Evolutionary conservation across 2,113 vertebrate species (phyloP).

Genomic region (Struthio camelus): DNA sequence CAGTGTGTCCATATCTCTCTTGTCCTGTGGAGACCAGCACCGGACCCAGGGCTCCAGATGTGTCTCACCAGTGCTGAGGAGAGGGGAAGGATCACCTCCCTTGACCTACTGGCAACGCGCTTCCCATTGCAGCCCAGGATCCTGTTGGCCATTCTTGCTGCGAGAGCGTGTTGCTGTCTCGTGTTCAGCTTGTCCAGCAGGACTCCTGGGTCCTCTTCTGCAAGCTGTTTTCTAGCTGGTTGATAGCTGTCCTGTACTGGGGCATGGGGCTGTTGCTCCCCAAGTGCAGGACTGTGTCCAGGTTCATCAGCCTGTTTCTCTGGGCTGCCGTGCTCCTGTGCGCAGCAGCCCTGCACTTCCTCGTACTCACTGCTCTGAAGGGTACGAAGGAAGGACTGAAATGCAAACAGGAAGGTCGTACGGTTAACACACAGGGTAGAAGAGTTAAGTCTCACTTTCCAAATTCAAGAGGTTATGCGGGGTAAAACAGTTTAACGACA

Average conservation of each 20-base stretch:
- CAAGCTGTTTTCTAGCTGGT: not conserved
- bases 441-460: not conserved
- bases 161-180: not conserved
- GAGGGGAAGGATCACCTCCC: not conserved
- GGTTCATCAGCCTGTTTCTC: not conserved
- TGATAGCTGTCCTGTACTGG: not conserved
- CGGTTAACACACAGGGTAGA: not conserved
- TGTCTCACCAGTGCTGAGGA: not conserved
- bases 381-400: not conserved
- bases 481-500: conserved; percentile 13
- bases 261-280: not conserved
- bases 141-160: not conserved
- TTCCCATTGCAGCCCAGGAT: not conserved
- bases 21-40: not conserved
- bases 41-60: not conserved
- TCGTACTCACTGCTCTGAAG: not conserved
- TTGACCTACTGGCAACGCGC: not conserved
- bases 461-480: conserved; percentile 5
- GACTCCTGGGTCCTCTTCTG: not conserved
- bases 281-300: not conserved
- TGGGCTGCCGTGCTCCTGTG: not conserved
- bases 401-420: not conserved
- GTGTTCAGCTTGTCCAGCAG: not conserved
- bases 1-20: not conserved
- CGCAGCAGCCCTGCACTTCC: not conserved